Conservation (phyloP, 2,888 invertebrate genomes). For the Oeneis ivallda region DNA sequence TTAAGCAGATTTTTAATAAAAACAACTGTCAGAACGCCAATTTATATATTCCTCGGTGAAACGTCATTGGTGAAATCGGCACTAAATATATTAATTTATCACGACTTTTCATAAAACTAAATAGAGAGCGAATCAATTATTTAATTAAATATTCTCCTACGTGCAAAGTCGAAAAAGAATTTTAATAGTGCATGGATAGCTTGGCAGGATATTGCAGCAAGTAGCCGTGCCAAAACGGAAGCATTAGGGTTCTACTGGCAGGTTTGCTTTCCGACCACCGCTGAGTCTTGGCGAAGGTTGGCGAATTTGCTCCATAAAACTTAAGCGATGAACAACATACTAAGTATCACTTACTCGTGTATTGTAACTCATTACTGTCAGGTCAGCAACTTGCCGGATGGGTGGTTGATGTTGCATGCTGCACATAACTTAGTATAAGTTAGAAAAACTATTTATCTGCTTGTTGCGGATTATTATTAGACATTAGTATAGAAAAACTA, state of each 20-base stretch:
- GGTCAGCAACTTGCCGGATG: not conserved
- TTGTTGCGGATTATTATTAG: too few species aligned
- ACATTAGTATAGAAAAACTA: too few species aligned
- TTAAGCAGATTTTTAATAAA: too few species aligned
- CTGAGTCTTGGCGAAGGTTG: conserved; percentile 72
- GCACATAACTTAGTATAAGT: not conserved
- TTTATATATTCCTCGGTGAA: too few species aligned
- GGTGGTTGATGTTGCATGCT: not conserved
- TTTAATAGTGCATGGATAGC: conserved; percentile 5
- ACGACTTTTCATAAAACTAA: too few species aligned
- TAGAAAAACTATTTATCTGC: too few species aligned
- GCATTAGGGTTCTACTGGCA: conserved; percentile 78
- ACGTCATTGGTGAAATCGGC: too few species aligned
- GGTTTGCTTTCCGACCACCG: conserved; percentile 73
- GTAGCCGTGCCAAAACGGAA: conserved; percentile 72
- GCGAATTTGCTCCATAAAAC: conserved; percentile 30
- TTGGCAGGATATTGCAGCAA: conserved; percentile 45
- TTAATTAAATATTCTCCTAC: too few species aligned
- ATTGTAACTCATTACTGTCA: too few species aligned
- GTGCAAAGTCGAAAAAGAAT: not conserved
- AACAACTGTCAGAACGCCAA: too few species aligned
- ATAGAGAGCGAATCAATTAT: not conserved
- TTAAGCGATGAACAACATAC: not conserved
- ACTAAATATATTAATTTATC: too few species aligned
- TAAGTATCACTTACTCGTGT: not conserved